Percentiles rank a stretch among this genome's conserved stretches.
Evolutionary conservation across 1,140 invertebrate species (phyloP).

Genomic region (Drosophila sucinea): DNA sequence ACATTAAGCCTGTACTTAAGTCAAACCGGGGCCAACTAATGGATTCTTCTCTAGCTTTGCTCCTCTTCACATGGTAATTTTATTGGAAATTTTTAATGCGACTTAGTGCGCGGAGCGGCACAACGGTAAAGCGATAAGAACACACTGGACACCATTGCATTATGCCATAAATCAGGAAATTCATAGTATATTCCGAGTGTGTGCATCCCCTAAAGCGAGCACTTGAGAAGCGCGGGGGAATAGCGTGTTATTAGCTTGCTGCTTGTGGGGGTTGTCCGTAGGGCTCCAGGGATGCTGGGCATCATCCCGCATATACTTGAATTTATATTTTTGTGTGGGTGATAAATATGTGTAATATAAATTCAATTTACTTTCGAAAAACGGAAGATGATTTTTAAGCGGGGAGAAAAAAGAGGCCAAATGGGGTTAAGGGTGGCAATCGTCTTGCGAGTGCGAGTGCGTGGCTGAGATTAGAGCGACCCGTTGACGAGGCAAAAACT

Average conservation of each 20-base stretch:
- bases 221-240: conserved; percentile 11
- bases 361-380: conserved; percentile 16
- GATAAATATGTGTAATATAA: conserved; percentile 12
- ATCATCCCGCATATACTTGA: conserved; percentile 4
- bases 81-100: conserved; percentile 28
- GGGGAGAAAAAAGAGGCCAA: conserved; percentile 18
- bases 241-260: conserved; percentile 10
- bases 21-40: conserved; percentile 40
- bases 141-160: conserved; percentile 13
- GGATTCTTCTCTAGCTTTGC: conserved; percentile 37
- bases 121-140: conserved; percentile 22
- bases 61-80: conserved; percentile 30
- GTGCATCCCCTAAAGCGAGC: conserved; percentile 30
- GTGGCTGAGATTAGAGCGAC: conserved; percentile 42
- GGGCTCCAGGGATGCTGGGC: conserved; percentile 15
- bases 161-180: conserved; percentile 11
- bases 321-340: background rate
- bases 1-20: conserved; percentile 61
- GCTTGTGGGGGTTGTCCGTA: background rate
- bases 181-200: background rate
- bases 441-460: conserved; percentile 20
- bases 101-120: background rate
- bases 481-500: conserved; percentile 1
- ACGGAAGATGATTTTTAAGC: conserved; percentile 19
- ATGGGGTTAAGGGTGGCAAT: conserved; percentile 10